Base-by-base conservation (phyloP, 2,797 vertebrate genomes). In the Adrianichthys oophorus region DNA sequence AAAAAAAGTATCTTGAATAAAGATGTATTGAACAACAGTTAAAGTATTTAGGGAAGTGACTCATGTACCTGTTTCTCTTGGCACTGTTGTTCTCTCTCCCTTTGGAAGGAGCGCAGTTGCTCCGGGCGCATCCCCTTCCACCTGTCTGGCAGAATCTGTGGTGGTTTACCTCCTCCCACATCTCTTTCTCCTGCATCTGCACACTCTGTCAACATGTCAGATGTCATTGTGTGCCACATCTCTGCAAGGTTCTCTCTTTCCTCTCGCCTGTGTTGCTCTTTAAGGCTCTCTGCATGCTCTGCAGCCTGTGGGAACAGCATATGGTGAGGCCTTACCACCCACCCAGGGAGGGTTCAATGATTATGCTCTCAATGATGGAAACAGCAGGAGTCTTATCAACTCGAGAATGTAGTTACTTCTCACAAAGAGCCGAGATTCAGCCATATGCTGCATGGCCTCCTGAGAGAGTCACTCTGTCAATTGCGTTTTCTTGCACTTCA, bases 91-190 rank as follows among this genome's bases (percentile, higher is more conserved):
- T 84, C 79, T 70, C 83, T 85, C 53, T 92, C 82, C 56, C 45
- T 85, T 37, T 68, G 68, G 80, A 94, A 88, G 67, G 62, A 57
- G 0, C 54, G 71, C 52, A 88, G 84, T 71, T 94, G 87, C 40
- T 85, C 78, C 0, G 85, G 41, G 44, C 62, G 89, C 92, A 94
- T 93, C 52, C 93, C 92, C 57, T 85, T 93, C 93, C 93, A 93
- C 61, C 82, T 86, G 85, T 93, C 90, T 0, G 76, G 54, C 62
- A 88, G 57, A 54, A 90, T 71, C 47, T 40, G 65, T 29, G 62
- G 59, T 0, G 63, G 62, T 47, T 53, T 64, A 41, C 72, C 76
- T 68, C 17, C 74, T 58, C 59, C 65, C 48, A 45, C n/a, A 19
- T 50, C 43, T 56, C 40, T 76, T 49, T 72, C 45, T 5, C 83